Evolutionary conservation across 35 echinoderm and acorn worm species (phyloP), one percentile per base, ranked within the genome.

Genomic region (Acanthaster planci): DNA sequence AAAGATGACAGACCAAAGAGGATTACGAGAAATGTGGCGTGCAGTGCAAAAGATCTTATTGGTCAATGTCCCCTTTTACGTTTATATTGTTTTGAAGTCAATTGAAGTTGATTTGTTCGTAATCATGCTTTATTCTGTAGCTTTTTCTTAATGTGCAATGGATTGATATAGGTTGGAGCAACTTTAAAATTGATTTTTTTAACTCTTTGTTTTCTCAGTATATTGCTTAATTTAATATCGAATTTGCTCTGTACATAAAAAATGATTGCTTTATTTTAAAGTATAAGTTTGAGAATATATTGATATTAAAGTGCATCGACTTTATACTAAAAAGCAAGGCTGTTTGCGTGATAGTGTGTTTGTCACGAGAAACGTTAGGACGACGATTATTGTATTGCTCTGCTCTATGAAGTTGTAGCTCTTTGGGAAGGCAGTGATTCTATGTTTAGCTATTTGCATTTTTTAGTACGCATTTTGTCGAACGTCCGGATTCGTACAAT

Each of bases 251-350:
- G 64, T 72, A 72, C 34, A 72, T 31, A 14, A 2, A 35, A 72
- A 72, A 72, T 26, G 23, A 59, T 26, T 72, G 64, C 64, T 72
- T 72, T 72, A 72, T 72, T 72, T 72, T 72, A 72, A 72, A 34
- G 64, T 21, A 72, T 72, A 72, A 26, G 26, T 72, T 72, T 72
- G 64, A 72, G 64, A 72, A 72, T 72, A 72, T 72, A 72, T 72
- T 72, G 64, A 72, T 72, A 72, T 31, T 72, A 72, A 72, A 72
- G 26, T 72, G 64, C 34, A 72, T 72, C 64, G 34, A 36, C 29
- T 72, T 72, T 72, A 72, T 72, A 72, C n/a, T 72, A 72, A 72
- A 72, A 72, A 72, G 29, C 42, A 4, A 47, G 42, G 42, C 12
- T 47, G 42, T 47, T 47, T 47, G 4, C 4, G 42, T 47, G 42